Base-by-base conservation (phyloP, 2,888 invertebrate species). In the Ichneumon xanthorius region DNA sequence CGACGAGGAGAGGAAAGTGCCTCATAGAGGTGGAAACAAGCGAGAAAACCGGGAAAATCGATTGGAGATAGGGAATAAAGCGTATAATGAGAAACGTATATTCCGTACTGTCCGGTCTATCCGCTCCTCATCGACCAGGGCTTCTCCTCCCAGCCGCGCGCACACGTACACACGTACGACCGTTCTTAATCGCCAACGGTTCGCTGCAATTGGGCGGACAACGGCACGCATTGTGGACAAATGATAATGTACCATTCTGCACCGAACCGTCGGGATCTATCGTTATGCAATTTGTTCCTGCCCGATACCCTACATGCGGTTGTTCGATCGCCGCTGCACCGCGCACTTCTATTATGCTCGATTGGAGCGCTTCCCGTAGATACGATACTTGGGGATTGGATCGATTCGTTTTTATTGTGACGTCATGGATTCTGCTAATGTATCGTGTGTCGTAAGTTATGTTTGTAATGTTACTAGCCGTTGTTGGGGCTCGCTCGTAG, bases 231-330 rank as follows among this genome's bases (percentile, higher is more conserved):
- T 73, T 61, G 58, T 75, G 33, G 22, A 22, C 16, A 37, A 75
- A 81, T 68, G 48, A 81, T 48, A 81, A 81, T 68, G 48, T 33
- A 16, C 45, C 45, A 22, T 61, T 73, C 68, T 22, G 16, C 22
- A 33, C 16, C 30, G 30, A 48, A 55, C 33, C 48, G 33, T 37
- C 33, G 58, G 30, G 33, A n/a, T 48, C 33, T 48, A 55, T 33
- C 48, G 61, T 81, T 75, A 48, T 37, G 68, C 61, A 75, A 75
- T 58, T 70, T 75, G 61, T 68, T 14, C 16, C 53, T 71, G 16
- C 33, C 16, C 63, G 63, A 14, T 63, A 63, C 63, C 2, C 61
- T 7, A 30, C 19, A 55, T 63, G 4, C 16, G 30, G 33, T 16
- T 61, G 30, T 16, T 33, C 33, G 63, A 26, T 58, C 19, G 19